phyloP scores from a whole-genome alignment of 2,797 vertebrate genomes.

The Harpagifer antarcticus region DNA sequence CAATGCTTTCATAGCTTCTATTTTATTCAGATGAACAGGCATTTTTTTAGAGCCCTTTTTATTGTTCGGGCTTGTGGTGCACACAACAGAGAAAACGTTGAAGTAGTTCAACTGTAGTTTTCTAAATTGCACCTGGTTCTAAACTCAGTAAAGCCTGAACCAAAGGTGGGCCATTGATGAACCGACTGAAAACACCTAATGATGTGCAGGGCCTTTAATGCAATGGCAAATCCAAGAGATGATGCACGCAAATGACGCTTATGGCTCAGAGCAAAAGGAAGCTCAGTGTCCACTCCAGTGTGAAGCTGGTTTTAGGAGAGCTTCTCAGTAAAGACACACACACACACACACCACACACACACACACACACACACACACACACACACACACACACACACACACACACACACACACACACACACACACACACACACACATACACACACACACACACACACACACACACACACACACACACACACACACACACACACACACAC shows the following conservation, averaged over 20 bases:
- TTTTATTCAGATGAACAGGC: slow-evolving; percentile 72
- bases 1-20: slow-evolving; percentile 66
- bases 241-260: too few species aligned
- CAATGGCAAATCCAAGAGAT: too few species aligned
- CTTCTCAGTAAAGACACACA: too few species aligned
- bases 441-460: too few species aligned
- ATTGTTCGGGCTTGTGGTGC: slow-evolving; percentile 49
- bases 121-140: slow-evolving; percentile 53
- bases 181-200: neutral
- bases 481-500: too few species aligned
- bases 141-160: slow-evolving; percentile 54
- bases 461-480: too few species aligned
- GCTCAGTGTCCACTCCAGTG: too few species aligned
- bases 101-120: slow-evolving; percentile 48
- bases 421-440: neutral
- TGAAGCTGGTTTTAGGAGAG: too few species aligned
- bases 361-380: too few species aligned
- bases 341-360: too few species aligned
- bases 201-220: too few species aligned
- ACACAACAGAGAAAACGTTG: slow-evolving; percentile 55
- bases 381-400: neutral
- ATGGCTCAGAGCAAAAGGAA: too few species aligned
- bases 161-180: slow-evolving; percentile 45
- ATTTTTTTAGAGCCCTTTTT: slow-evolving; percentile 62
- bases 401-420: neutral